These are phyloP conservation scores for Scaptomyza parva DNA, from an alignment of 2,888 invertebrate genomes.

Conservation along the genomic window DNA sequence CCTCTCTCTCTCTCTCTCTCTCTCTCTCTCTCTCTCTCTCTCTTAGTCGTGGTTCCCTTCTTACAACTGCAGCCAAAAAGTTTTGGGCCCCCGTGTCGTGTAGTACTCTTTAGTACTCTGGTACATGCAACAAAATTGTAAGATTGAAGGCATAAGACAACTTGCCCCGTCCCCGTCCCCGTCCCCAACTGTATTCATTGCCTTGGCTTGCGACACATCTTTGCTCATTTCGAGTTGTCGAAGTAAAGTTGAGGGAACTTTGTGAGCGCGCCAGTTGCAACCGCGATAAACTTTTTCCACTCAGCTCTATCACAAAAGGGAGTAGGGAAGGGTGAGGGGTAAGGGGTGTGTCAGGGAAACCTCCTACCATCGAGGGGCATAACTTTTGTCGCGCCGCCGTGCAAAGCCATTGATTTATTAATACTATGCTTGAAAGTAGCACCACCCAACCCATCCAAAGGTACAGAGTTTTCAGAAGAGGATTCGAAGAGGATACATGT, in stretches of 20 bases:
- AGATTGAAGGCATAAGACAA: slow-evolving; percentile 28
- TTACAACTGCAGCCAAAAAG: slow-evolving; percentile 18
- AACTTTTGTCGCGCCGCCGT: slow-evolving; percentile 61
- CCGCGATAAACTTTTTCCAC: slow-evolving; percentile 68
- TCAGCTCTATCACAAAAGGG: neutral
- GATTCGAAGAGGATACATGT: slow-evolving; percentile 1
- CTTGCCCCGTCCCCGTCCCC: too few relatives aligned
- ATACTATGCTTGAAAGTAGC: slow-evolving; percentile 41
- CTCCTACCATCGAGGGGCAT: slow-evolving; percentile 24
- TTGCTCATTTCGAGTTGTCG: slow-evolving; percentile 65
- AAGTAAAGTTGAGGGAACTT: slow-evolving; percentile 69
- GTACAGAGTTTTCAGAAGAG: neutral
- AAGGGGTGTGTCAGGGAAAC: neutral
- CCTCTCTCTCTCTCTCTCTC: neutral
- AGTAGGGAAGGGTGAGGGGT: too few relatives aligned
- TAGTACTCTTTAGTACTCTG: too few relatives aligned
- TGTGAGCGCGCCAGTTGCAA: slow-evolving; percentile 64
- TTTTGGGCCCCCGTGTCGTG: slow-evolving; percentile 32
- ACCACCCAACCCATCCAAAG: neutral
- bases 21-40: too few relatives aligned
- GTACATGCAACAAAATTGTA: slow-evolving; percentile 61
- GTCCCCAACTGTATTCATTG: too few relatives aligned
- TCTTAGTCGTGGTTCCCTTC: too few relatives aligned
- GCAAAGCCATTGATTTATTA: slow-evolving; percentile 75
- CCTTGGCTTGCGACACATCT: slow-evolving; percentile 24